These are phyloP conservation scores for Drosophila mercatorum DNA, from an alignment of 2,888 invertebrate species.

Conservation along the genomic window DNA sequence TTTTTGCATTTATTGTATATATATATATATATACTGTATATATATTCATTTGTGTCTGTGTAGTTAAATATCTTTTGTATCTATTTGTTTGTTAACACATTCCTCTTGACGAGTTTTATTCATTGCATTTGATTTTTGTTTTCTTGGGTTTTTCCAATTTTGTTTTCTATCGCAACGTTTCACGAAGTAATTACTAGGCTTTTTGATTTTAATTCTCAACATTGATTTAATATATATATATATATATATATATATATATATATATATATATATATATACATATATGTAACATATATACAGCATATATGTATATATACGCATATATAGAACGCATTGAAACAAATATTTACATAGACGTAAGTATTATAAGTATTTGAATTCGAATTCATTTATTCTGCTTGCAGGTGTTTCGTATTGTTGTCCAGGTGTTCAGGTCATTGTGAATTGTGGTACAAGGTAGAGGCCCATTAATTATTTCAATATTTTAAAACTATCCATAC, in stretches of 20 bases:
- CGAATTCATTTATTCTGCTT: slow-evolving; percentile 29
- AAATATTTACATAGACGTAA: slow-evolving; percentile 72
- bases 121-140: slow-evolving; percentile 63
- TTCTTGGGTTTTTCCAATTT: slow-evolving; percentile 23
- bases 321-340: slow-evolving; percentile 56
- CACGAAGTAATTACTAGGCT: slow-evolving; percentile 25
- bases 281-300: slow-evolving; percentile 9
- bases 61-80: slow-evolving; percentile 58
- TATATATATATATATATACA: neutral
- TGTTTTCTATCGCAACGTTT: slow-evolving; percentile 42
- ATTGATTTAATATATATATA: slow-evolving; percentile 50
- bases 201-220: slow-evolving; percentile 38
- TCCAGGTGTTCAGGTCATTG: slow-evolving; percentile 54
- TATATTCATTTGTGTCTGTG: slow-evolving; percentile 29
- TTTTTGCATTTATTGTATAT: slow-evolving; percentile 45
- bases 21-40: slow-evolving; percentile 6
- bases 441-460: slow-evolving; percentile 55
- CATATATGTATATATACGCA: slow-evolving; percentile 34
- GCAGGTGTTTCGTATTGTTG: slow-evolving; percentile 27
- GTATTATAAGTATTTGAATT: slow-evolving; percentile 31
- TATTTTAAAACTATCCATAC: slow-evolving; percentile 38
- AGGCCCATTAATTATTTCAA: slow-evolving; percentile 44
- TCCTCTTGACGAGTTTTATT: slow-evolving; percentile 82
- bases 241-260: slow-evolving; percentile 44
- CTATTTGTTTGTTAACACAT: slow-evolving; percentile 78